Evolutionary conservation across 2,888 invertebrate species (phyloP).

Genomic region (Ctena decussata): DNA sequence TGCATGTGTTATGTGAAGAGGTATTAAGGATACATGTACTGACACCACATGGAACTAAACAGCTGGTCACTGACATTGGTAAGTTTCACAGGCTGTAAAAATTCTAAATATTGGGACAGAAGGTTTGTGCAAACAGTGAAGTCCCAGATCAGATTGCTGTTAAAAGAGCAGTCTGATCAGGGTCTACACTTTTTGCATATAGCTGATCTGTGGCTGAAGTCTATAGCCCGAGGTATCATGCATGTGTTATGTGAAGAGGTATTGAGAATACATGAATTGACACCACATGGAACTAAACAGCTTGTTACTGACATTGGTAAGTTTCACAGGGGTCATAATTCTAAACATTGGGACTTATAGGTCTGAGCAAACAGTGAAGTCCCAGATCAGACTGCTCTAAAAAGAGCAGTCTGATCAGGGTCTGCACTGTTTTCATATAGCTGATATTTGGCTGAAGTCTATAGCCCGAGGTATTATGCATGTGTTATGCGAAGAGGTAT

Average conservation of each 20-base stretch:
- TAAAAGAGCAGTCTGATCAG: no score
- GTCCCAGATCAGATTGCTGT: no score
- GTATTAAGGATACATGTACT: slow-evolving; percentile 91
- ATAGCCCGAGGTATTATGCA: slow-evolving; percentile 92
- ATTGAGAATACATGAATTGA: slow-evolving; percentile 91
- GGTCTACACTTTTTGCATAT: slow-evolving; percentile 72
- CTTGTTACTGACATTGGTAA: slow-evolving; percentile 93
- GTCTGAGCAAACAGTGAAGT: no score
- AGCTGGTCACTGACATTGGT: slow-evolving; percentile 94
- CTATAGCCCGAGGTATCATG: slow-evolving; percentile 92
- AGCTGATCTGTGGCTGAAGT: slow-evolving; percentile 92
- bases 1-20: slow-evolving; percentile 92
- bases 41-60: slow-evolving; percentile 91
- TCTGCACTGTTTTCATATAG: slow-evolving; percentile 86
- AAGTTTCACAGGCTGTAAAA: no score
- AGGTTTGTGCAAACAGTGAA: no score
- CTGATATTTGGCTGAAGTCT: slow-evolving; percentile 92
- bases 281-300: slow-evolving; percentile 91
- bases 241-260: slow-evolving; percentile 92
- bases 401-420: no score
- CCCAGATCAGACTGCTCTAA: no score
- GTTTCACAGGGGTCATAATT: background rate
- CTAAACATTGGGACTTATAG: no score
- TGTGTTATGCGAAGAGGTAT: slow-evolving; percentile 91
- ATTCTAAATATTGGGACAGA: no score